These are phyloP conservation scores for Tamias sibiricus DNA, from an alignment of 2,113 vertebrate species.

Conservation along the genomic window DNA sequence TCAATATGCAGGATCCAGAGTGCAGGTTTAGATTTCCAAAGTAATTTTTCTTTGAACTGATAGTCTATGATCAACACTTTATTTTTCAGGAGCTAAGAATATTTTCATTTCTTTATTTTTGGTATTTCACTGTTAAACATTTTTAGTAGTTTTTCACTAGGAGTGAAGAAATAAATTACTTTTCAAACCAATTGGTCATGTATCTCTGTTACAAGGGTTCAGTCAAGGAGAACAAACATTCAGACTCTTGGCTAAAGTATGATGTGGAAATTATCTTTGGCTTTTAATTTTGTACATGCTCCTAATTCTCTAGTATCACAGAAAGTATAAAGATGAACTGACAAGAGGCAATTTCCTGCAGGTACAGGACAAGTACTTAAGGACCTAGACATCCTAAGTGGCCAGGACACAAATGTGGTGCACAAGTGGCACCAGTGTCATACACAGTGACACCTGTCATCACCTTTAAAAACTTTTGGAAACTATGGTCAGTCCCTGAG, in stretches of 20 bases:
- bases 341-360: background rate
- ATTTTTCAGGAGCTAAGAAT: background rate
- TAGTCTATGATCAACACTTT: background rate
- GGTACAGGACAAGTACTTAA: background rate
- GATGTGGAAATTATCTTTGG: background rate
- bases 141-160: background rate
- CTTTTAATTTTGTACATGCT: background rate
- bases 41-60: background rate
- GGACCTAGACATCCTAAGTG: background rate
- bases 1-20: background rate
- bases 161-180: background rate
- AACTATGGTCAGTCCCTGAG: background rate
- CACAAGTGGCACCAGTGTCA: accelerated
- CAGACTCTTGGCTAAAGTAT: background rate
- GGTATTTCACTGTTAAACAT: background rate
- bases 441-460: background rate
- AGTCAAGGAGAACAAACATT: background rate
- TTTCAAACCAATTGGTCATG: background rate
- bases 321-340: background rate
- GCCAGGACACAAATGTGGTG: accelerated
- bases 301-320: background rate
- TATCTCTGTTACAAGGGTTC: background rate
- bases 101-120: conserved; percentile 1
- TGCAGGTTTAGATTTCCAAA: background rate
- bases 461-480: background rate